Evolutionary conservation across 2,797 vertebrate species (phyloP), one percentile per base, ranked within the genome.

Genomic region (Epinephelus coioides): DNA sequence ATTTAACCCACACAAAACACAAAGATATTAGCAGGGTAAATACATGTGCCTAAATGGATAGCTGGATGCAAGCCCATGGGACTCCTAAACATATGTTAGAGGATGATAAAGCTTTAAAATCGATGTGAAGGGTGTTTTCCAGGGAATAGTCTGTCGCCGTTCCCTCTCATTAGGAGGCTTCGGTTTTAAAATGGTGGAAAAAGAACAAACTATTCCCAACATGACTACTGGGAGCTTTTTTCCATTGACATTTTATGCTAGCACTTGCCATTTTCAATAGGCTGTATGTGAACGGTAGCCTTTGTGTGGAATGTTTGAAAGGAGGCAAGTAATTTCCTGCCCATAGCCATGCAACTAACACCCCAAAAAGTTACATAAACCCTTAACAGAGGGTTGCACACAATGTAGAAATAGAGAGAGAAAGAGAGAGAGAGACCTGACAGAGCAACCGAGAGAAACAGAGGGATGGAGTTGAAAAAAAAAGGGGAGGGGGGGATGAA

Each of bases 291-390:
- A 92, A 92, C 85, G 54, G 79, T 78, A 79, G 79, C 73, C 88
- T 91, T 91, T 92, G 89, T 90, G 63, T 60, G 27, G 76, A 82
- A 85, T 76, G 55, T 83, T 73, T 88, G 56, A 88, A 89, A 74
- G 71, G 71, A 80, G 81, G 81, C 84, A 84, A 87, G 86, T 87
- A 73, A 89, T 90, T 92, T 93, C 89, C 83, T 92, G 86, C 79
- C 71, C 78, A 83, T 62, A 69, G 71, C 19, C 72, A 80, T 34
- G 72, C 72, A 78, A 83, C 82, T 83, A 88, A 91, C 85, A 87
- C 78, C 77, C 84, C 38, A n/a, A 89, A 86, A 85, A 46, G 73
- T 82, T 73, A 81, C 47, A 82, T 75, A 87, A 89, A 90, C 38
- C 57, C 23, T 75, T 53, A 76, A 84, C 55, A 71, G 34, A 78